Conservation (phyloP, 2,888 invertebrate species). For the Cephus rjabovi region DNA sequence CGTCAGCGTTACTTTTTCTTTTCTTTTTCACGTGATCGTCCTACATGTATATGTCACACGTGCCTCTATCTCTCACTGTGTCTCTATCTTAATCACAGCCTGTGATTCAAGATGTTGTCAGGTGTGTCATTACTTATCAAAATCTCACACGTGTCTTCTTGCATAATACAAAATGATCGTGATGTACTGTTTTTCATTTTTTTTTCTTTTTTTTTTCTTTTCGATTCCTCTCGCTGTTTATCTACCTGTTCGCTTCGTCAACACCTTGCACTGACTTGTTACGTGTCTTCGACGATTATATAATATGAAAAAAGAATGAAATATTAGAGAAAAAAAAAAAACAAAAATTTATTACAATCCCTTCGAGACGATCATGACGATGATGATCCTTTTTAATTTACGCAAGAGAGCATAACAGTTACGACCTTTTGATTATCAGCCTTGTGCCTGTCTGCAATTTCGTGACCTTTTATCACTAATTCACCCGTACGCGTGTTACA, state of each 20-base stretch:
- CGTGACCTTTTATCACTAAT: background rate
- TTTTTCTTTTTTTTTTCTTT: background rate
- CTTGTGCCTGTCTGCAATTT: background rate
- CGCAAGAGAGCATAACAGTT: background rate
- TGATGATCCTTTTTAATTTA: background rate
- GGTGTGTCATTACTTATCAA: background rate
- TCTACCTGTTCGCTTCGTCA: background rate
- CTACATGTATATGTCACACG: background rate
- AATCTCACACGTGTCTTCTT: background rate
- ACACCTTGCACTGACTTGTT: background rate
- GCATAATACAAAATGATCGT: background rate
- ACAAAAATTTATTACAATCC: background rate
- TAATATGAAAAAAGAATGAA: background rate
- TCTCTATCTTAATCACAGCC: background rate
- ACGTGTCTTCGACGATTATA: background rate
- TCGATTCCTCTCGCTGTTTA: background rate
- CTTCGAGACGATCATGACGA: background rate
- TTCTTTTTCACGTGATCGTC: conserved; percentile 12
- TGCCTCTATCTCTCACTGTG: background rate
- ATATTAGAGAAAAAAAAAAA: too few relatives aligned
- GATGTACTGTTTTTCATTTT: background rate
- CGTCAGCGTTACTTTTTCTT: conserved; percentile 25
- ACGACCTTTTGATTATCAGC: background rate
- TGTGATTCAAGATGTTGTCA: background rate
- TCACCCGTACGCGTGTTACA: background rate